Conservation (phyloP, 1,140 invertebrate genomes). For the Drosophila pseudoobscura region DNA sequence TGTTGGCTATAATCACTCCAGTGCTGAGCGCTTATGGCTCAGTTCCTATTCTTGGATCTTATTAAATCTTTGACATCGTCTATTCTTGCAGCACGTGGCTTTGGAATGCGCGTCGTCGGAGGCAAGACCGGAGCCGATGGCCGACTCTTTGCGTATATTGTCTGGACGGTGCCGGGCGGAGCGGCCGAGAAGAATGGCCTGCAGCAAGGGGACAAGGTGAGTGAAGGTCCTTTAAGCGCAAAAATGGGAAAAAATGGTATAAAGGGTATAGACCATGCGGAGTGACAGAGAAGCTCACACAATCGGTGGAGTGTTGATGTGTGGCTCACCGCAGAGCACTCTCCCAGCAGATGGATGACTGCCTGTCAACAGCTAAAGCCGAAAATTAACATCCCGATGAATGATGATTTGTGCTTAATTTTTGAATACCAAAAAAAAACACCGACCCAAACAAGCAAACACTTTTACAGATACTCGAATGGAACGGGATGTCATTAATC, state of each 20-base stretch:
- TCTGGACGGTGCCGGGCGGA: conserved; percentile 94
- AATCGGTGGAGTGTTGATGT: conserved; percentile 27
- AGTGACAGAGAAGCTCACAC: not conserved
- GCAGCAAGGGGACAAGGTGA: conserved; percentile 93
- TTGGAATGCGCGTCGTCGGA: conserved; percentile 96
- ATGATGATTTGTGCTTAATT: conserved; percentile 15
- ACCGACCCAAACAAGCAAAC: not conserved
- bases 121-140: conserved; percentile 93
- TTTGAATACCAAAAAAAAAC: not conserved
- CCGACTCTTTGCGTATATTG: conserved; percentile 93
- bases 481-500: conserved; percentile 92
- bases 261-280: not conserved
- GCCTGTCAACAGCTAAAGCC: not conserved
- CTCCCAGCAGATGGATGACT: not conserved
- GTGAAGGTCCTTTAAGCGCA: not conserved
- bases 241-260: too few relatives aligned
- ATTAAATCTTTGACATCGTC: conserved; percentile 57
- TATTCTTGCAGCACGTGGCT: conserved; percentile 89
- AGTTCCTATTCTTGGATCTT: conserved; percentile 29
- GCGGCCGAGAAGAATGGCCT: conserved; percentile 94
- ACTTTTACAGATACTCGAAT: conserved; percentile 88
- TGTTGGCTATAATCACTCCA: conserved; percentile 45
- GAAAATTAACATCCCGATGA: conserved; percentile 38
- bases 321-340: conserved; percentile 33
- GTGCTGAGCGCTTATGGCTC: conserved; percentile 12